phyloP scores from a whole-genome alignment of 2,888 invertebrate genomes.

The Chaitophorus viminalis region DNA sequence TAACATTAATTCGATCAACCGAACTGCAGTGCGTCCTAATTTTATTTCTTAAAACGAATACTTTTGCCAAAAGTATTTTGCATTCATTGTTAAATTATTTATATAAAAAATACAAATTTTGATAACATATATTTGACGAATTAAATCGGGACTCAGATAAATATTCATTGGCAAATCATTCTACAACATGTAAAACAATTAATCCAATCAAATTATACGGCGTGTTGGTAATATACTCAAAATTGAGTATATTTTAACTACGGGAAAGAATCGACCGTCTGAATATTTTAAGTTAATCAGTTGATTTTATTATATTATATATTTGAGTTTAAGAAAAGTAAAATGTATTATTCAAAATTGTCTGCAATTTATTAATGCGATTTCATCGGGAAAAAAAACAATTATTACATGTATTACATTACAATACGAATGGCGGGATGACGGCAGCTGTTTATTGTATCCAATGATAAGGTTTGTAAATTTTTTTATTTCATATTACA shows the following conservation, averaged over 20 bases:
- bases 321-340: background rate
- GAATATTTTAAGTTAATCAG: background rate
- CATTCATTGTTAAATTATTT: conserved; percentile 20
- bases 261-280: background rate
- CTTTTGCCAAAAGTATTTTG: background rate
- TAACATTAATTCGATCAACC: conserved; percentile 46
- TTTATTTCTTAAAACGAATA: conserved; percentile 31
- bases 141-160: conserved; percentile 1
- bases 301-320: background rate
- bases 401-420: too few relatives aligned
- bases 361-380: background rate
- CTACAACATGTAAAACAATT: background rate
- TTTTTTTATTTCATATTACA: background rate
- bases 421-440: background rate
- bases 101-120: conserved; percentile 7
- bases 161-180: conserved; percentile 29
- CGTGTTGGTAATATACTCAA: background rate
- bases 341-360: background rate
- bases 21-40: conserved; percentile 1
- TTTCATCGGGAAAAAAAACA: too few relatives aligned
- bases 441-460: background rate
- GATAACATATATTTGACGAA: conserved; percentile 13
- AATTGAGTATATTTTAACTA: background rate
- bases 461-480: too few relatives aligned
- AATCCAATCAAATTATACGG: background rate